Evolutionary conservation across 2,113 vertebrate species (phyloP).

Genomic region (cattle (Bos taurus)): DNA sequence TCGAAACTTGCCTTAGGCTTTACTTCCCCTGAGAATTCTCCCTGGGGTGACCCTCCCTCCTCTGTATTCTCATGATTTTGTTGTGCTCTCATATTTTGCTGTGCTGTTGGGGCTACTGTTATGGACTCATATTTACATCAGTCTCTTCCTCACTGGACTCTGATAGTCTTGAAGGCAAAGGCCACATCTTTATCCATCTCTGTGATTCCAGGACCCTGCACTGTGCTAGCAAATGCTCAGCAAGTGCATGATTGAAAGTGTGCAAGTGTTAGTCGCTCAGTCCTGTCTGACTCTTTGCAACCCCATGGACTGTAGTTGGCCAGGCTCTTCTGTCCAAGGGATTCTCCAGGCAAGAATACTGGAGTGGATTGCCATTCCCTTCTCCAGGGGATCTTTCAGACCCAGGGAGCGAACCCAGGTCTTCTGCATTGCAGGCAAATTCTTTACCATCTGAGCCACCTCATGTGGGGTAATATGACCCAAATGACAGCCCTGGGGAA

Average conservation of each 20-base stretch:
- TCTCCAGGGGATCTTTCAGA: neutral
- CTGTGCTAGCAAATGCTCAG: neutral
- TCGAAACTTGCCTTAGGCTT: neutral
- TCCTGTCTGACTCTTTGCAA: neutral
- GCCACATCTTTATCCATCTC: neutral
- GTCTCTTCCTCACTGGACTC: neutral
- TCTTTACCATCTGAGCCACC: neutral
- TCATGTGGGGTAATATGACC: neutral
- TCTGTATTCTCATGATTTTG: neutral
- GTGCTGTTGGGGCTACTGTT: neutral
- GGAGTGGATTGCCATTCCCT: neutral
- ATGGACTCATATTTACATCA: neutral
- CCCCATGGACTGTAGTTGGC: neutral
- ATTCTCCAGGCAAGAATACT: neutral
- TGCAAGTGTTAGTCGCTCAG: neutral
- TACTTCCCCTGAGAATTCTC: neutral
- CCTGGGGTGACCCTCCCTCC: neutral
- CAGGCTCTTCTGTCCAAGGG: neutral
- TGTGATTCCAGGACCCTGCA: neutral
- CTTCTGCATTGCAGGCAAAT: neutral
- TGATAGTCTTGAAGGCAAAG: neutral
- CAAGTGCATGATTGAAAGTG: neutral
- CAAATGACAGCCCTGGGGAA: neutral
- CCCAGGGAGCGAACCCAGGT: neutral
- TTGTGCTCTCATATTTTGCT: neutral